Base-by-base conservation (phyloP, 2,888 invertebrate genomes). In the Autographa pulchrina region DNA sequence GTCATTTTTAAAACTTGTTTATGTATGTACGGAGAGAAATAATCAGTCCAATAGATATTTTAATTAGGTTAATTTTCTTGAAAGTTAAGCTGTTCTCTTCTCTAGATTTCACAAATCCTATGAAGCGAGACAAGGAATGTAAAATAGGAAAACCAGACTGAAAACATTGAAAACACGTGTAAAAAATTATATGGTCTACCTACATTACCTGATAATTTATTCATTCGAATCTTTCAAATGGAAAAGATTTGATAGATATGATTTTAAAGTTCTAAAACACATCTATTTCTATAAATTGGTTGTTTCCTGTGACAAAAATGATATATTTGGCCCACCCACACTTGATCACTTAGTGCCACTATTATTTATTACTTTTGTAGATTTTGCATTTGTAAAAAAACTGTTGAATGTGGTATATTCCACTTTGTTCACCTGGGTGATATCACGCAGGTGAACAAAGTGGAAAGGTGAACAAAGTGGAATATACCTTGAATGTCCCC, bases 251-350 rank as follows among this genome's bases (percentile, higher is more conserved):
- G 13, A 32, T 60, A 13, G 13, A 60, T 32, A 64, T 73, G 18
- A 61, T 67, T 67, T 63, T 7, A 59, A 65, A 41, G 74, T 62
- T 58, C 32, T 38, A 20, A 64, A 75, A 56, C 13, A 18, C 61
- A 75, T 62, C 20, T 62, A 64, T 77, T 66, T 77, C 56, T 76
- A 72, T 59, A n/a, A 16, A 0, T 11, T 61, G 80, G 63, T 67
- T n/a, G 68, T 41, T 77, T 72, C 60, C 65, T 77, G 60, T 43
- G 72, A 65, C 77, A 48, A 72, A 63, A 68, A 61, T 68, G 52
- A 76, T 68, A 63, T 80, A 77, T 80, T 61, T 48, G 14, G 48
- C 7, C 61, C 60, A 54, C 81, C 77, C 56, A 77, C 77, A 35
- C 62, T 54, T 56, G 14, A 35, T 52, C 58, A 65, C 25, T 70